Conservation (phyloP, 2,113 vertebrate genomes). For the Sus scrofa region T2T-Sscrofa CM000830.6:94359501-94360000, state of each 20-base stretch:
- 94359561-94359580: neutral
- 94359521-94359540: neutral
- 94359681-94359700: conserved; percentile 25
- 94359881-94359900: conserved; percentile 17
- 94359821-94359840: conserved; percentile 47
- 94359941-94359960: conserved; percentile 45
- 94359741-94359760: neutral
- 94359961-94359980: conserved; percentile 37
- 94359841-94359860: conserved; percentile 20
- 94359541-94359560: neutral
- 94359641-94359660: neutral
- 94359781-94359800: neutral
- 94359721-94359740: neutral
- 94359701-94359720: neutral
- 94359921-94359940: neutral
- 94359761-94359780: neutral
- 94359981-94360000: conserved; percentile 43
- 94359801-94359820: conserved; percentile 27
- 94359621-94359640: conserved; percentile 25
- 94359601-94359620: neutral
- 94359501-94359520: neutral
- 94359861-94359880: neutral
- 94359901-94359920: conserved; percentile 55
- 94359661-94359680: neutral
- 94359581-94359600: neutral